A percentile compares a stretch with the other conserved stretches of the same genome.
Conservation (phyloP, 2,797 vertebrate species). For the Typhlichthys subterraneus region DNA sequence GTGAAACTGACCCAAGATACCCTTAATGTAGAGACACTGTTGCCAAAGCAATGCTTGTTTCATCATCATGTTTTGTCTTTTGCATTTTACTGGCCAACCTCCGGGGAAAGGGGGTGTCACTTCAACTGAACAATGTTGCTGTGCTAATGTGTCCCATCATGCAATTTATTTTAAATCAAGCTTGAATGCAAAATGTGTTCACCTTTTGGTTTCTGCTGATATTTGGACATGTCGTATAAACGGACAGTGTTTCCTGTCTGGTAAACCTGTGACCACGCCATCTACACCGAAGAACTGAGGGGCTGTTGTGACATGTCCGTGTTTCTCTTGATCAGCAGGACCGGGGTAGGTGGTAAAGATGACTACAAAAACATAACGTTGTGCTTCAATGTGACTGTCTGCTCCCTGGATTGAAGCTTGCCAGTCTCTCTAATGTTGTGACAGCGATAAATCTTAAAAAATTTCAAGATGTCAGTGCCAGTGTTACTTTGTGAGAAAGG, state of each 20-base stretch:
- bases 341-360: too few species aligned
- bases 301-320: too few species aligned
- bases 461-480: slow-evolving; percentile 18
- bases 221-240: too few species aligned
- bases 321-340: too few species aligned
- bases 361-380: not conserved
- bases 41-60: slow-evolving; percentile 47
- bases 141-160: too few species aligned
- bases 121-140: too few species aligned
- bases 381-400: not conserved
- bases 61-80: slow-evolving; percentile 17
- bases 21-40: slow-evolving; percentile 39
- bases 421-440: slow-evolving; percentile 2
- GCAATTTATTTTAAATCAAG: too few species aligned
- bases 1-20: slow-evolving; percentile 39
- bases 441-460: not conserved
- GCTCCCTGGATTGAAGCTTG: slow-evolving; percentile 3
- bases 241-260: too few species aligned
- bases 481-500: slow-evolving; percentile 26
- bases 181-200: too few species aligned
- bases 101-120: not conserved
- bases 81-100: slow-evolving; percentile 19
- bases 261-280: too few species aligned
- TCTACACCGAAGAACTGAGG: too few species aligned
- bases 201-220: too few species aligned